Base-by-base conservation (phyloP, 2,888 invertebrate genomes). In the Sepiola atlantica region DNA sequence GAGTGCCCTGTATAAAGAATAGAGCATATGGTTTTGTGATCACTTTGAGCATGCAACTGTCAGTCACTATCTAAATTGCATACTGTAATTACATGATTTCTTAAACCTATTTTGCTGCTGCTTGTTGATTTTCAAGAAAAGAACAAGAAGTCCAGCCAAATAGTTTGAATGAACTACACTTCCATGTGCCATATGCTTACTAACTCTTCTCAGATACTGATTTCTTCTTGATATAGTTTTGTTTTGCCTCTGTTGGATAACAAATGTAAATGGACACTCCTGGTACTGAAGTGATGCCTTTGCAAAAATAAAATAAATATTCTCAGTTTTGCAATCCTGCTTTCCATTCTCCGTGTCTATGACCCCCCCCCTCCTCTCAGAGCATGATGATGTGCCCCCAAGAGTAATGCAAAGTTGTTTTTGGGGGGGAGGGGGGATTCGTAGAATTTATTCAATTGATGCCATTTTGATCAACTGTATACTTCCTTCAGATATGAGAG, bases 181-280 rank as follows among this genome's bases (percentile, higher is more conserved):
- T 77, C 77, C n/a, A 77, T 61, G 28, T n/a, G 61, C 28, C 61
- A 2, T 28, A 61, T 61, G 24, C 61, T 6, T 77, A n/a, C 28
- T 77, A 77, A 77, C 77, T 77, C 10, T n/a, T 77, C 77, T 77
- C 14, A 14, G 77, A n/a, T n/a, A n/a, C n/a, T 77, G 77, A 77
- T 77, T n/a, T 77, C 0, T 57, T 77, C 28, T n/a, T 16, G 14
- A 77, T 77, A n/a, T n/a, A n/a, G n/a, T n/a, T n/a, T 16, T 77
- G 28, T 18, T 61, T 61, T 24, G 61, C 24, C 61, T 4, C 77
- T 77, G n/a, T 77, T 77, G 28, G 77, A 77, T 77, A n/a, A 77
- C 77, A 77, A 77, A 77, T 77, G 77, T 77, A 77, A 77, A 77
- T 77, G n/a, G 77, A 77, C 77, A 77, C 77, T 77, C 77, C 77